Percentiles rank a stretch among this genome's conserved stretches.
phyloP scores from a whole-genome alignment of 2,888 invertebrate species.

The Lithophane socia region DNA sequence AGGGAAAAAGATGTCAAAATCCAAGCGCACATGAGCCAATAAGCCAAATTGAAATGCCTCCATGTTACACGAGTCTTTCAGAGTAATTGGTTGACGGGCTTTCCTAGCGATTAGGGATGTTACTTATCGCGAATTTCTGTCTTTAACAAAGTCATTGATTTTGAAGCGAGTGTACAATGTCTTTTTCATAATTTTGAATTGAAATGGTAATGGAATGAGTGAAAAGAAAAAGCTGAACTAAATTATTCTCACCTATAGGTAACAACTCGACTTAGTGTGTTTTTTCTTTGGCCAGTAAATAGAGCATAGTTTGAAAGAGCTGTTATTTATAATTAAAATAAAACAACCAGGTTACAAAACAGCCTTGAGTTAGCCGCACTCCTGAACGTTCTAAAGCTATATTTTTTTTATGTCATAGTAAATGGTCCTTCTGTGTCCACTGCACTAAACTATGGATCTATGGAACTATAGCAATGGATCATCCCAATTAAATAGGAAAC shows the following conservation, averaged over 20 bases:
- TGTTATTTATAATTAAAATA: not conserved
- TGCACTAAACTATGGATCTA: not conserved
- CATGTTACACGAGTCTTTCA: slow-evolving; percentile 84
- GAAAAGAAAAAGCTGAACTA: not conserved
- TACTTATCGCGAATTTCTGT: slow-evolving; percentile 47
- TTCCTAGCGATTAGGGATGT: slow-evolving; percentile 79
- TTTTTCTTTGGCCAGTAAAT: not conserved
- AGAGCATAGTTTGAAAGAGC: not conserved
- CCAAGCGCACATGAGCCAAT: slow-evolving; percentile 87
- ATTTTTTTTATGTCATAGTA: not conserved
- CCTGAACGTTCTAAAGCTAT: not conserved
- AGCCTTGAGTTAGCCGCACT: not conserved
- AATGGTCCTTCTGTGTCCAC: not conserved
- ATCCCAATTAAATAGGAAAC: not conserved
- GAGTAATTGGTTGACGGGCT: slow-evolving; percentile 87
- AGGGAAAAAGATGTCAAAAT: slow-evolving; percentile 87
- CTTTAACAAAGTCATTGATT: slow-evolving; percentile 12
- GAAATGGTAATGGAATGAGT: no score
- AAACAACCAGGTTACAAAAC: not conserved
- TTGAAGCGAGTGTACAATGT: not conserved
- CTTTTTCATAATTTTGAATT: not conserved
- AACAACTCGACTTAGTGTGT: not conserved
- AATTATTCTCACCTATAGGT: not conserved
- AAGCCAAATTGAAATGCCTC: slow-evolving; percentile 88
- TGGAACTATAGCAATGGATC: no score